Evolutionary conservation across 2,888 invertebrate species (phyloP), one percentile per base, ranked within the genome.

Genomic region (Alviniconcha strummeri): DNA sequence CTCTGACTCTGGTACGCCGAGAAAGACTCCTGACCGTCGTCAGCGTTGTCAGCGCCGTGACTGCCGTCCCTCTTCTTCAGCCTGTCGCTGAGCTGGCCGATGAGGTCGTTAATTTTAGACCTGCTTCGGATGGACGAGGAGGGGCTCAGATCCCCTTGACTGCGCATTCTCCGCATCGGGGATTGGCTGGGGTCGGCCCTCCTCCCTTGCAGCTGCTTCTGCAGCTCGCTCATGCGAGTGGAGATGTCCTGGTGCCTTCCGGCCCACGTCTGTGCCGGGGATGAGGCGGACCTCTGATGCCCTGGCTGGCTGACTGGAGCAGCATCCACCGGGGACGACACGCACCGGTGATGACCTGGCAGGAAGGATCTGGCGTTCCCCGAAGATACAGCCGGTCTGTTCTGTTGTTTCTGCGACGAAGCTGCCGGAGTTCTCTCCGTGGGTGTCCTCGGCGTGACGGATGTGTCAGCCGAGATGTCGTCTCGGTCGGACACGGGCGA

Each of bases 1-100:
- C 36, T 36, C 36, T 36, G 36, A 36, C 36, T 36, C 36, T 36
- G 36, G 36, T 36, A 36, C 3, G 36, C 13, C 11, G 64, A 64
- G 64, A 64, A 17, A 1, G 64, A 17, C 17, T 11, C 13, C 11
- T 64, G 13, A 17, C 17, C 4, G 64, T 64, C 64, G 17, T 64
- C 64, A 64, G 64, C 13, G 36, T 36, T 3, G 36, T 36, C 36
- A 7, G 15, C 36, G 15, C 78, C 74, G 9, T 11, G 7, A n/a
- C 19, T 64, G 6, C n/a, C 36, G 64, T 80, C 80, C 56, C 69
- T 54, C 80, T 19, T 69, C 55, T 69, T 80, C 55, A 80, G 69
- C 11, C 69, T 54, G 56, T n/a, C 69, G 56, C 80, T 80, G 55
- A 80, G 80, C 80, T 80, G 80, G 69, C 80, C 64, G 69, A 80